Conservation (phyloP, 2,797 vertebrate species). For the Avahi laniger region DNA sequence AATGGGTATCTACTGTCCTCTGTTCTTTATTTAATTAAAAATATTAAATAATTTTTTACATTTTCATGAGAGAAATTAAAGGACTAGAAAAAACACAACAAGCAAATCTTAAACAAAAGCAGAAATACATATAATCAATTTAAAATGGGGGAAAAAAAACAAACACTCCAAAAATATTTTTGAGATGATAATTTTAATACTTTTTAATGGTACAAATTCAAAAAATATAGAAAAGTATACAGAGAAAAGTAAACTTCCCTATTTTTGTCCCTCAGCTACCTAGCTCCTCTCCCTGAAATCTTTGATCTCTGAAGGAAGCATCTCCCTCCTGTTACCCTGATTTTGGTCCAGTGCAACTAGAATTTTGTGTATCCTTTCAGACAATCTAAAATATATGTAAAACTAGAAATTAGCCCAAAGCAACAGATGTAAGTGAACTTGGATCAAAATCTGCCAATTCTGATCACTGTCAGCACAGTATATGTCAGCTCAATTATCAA, state of each 20-base stretch:
- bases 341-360: neutral
- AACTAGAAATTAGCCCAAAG: neutral
- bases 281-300: neutral
- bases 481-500: neutral
- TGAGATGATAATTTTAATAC: neutral
- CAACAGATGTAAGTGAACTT: neutral
- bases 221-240: neutral
- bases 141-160: neutral
- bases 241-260: neutral
- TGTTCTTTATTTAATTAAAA: neutral
- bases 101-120: neutral
- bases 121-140: neutral
- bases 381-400: neutral
- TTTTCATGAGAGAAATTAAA: neutral
- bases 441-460: neutral
- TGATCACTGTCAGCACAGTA: neutral
- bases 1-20: neutral
- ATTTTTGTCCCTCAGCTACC: neutral
- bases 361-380: neutral
- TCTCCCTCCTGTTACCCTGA: no score
- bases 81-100: neutral
- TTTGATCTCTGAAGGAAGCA: neutral
- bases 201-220: neutral
- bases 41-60: neutral
- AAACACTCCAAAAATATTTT: neutral